Evolutionary conservation across 2,113 vertebrate genomes (phyloP).

Genomic region (Etia nguti): DNA sequence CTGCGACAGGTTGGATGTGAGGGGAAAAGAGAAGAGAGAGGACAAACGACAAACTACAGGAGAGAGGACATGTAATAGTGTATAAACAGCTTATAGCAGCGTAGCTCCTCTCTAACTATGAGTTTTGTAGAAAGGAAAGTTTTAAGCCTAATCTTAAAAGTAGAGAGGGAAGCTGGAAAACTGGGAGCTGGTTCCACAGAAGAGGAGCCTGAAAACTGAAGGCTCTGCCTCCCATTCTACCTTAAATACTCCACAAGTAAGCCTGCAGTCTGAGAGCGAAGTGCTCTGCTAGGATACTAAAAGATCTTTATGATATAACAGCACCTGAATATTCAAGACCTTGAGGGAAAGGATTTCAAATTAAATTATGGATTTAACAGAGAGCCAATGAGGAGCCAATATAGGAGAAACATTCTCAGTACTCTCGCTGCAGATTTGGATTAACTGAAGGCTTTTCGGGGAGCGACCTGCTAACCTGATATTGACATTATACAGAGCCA

Average conservation of each 20-base stretch:
- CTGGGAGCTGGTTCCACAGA: neutral
- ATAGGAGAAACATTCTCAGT: neutral
- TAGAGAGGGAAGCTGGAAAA: neutral
- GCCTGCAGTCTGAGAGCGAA: neutral
- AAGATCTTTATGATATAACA: neutral
- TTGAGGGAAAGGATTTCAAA: neutral
- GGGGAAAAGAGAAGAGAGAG: neutral
- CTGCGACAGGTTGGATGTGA: neutral
- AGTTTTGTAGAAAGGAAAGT: rapidly evolving
- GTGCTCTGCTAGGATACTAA: neutral
- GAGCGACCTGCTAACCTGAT: neutral
- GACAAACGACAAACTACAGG: neutral
- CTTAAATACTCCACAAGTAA: neutral
- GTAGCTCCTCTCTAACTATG: neutral
- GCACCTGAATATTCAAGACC: neutral
- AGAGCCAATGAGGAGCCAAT: neutral
- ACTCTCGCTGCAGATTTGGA: neutral
- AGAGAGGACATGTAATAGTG: neutral
- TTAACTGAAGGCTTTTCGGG: neutral
- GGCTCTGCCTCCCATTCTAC: neutral
- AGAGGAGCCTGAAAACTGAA: neutral
- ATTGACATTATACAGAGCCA: neutral
- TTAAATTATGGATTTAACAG: neutral
- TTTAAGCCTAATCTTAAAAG: neutral
- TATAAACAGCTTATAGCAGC: neutral